phyloP scores from a whole-genome alignment of 2,113 vertebrate genomes.

The Callipepla californica region DNA sequence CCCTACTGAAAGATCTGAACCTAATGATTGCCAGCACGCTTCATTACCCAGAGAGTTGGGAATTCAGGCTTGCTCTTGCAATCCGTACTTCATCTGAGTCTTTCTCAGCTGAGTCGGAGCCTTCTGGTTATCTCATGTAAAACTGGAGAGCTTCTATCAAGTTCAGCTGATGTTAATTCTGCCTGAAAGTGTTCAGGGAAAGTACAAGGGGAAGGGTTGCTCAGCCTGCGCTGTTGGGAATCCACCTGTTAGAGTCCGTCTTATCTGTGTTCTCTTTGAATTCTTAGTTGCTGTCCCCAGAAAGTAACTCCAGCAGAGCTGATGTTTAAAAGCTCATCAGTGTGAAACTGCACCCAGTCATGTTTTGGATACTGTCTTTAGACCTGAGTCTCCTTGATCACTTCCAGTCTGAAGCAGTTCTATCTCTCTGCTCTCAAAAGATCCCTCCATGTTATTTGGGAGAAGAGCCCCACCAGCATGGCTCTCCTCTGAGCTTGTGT shows the following conservation, averaged over 20 bases:
- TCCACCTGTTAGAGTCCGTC: accelerated
- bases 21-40: background rate
- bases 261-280: background rate
- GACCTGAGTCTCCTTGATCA: background rate
- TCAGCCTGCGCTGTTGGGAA: background rate
- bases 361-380: background rate
- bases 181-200: background rate
- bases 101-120: background rate
- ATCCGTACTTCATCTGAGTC: accelerated
- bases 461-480: accelerated
- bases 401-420: background rate
- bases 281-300: background rate
- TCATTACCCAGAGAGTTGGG: background rate
- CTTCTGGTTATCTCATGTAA: background rate
- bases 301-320: background rate
- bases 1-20: background rate
- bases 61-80: background rate
- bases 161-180: background rate
- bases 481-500: background rate
- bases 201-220: background rate
- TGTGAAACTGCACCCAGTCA: background rate
- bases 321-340: accelerated
- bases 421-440: background rate
- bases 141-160: accelerated
- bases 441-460: background rate